A percentile compares a stretch with the other conserved stretches of the same genome.
Evolutionary conservation across 2,797 vertebrate species (phyloP).

Genomic region (Myotis myotis): DNA sequence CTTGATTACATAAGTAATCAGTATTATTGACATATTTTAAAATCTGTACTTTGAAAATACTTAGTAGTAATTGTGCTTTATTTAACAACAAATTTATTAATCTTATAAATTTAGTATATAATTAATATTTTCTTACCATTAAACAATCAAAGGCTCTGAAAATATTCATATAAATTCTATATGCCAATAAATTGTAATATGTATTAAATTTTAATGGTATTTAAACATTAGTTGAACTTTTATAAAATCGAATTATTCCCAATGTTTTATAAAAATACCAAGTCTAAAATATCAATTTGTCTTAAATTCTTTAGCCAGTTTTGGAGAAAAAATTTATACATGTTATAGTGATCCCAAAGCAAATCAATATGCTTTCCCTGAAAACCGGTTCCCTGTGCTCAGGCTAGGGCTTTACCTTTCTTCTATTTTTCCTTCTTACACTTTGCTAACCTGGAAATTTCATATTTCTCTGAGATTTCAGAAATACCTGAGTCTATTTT

Average conservation of each 20-base stretch:
- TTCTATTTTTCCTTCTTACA: neutral
- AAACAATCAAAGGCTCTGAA: neutral
- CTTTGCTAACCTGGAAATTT: neutral
- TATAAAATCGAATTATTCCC: neutral
- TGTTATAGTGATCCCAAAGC: neutral
- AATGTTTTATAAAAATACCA: neutral
- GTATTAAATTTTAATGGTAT: neutral
- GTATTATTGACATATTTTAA: neutral
- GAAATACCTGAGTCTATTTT: neutral
- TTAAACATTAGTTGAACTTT: conserved; percentile 1
- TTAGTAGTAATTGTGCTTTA: conserved; percentile 29
- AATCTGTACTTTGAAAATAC: conserved; percentile 19
- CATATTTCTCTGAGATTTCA: neutral
- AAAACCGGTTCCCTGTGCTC: neutral
- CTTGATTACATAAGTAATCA: conserved; percentile 28
- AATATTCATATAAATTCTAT: neutral
- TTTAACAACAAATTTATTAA: conserved; percentile 15
- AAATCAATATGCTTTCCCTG: neutral
- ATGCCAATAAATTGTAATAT: neutral
- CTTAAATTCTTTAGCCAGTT: neutral
- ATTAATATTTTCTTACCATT: neutral
- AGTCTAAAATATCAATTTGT: neutral
- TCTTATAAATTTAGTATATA: neutral
- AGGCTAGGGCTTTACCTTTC: neutral
- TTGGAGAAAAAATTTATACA: neutral